Percentiles rank a stretch among this genome's conserved stretches.
These are phyloP conservation scores for Neopipo cinnamomea DNA, from an alignment of 2,113 vertebrate genomes.

Conservation along the genomic window DNA sequence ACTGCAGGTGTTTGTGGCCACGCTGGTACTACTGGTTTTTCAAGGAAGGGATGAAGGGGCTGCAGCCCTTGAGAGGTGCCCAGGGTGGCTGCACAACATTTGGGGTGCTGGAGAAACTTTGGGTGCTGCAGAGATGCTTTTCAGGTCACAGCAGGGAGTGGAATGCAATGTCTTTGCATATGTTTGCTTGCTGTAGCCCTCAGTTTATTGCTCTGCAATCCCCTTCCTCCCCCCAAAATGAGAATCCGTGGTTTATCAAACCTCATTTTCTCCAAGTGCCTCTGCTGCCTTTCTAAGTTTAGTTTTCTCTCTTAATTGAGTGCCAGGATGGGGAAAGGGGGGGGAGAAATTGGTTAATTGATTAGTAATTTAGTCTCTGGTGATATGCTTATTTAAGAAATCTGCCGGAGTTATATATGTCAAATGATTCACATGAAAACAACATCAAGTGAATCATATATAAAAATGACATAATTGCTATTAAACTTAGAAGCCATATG, in stretches of 20 bases:
- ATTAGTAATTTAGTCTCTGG: conserved; percentile 60
- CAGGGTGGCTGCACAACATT: accelerated
- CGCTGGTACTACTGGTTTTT: accelerated
- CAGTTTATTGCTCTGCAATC: background rate
- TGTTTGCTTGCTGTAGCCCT: background rate
- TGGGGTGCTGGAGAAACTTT: background rate
- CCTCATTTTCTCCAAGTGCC: conserved; percentile 1
- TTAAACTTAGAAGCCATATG: conserved; percentile 71
- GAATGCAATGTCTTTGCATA: accelerated
- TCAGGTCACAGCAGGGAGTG: background rate
- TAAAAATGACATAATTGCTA: conserved; percentile 67
- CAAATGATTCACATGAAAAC: conserved; percentile 67
- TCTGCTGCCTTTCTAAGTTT: conserved; percentile 30
- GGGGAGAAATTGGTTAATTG: conserved; percentile 35
- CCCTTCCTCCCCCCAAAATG: background rate
- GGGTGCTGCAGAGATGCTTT: background rate
- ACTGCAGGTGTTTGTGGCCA: conserved; percentile 18
- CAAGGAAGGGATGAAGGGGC: background rate
- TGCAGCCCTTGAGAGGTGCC: background rate
- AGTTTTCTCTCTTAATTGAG: conserved; percentile 19
- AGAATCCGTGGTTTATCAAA: background rate
- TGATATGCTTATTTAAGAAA: conserved; percentile 65
- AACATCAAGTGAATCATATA: conserved; percentile 66
- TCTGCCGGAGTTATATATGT: conserved; percentile 62
- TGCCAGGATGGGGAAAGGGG: background rate